Base-by-base conservation (phyloP, 1,140 invertebrate species). In the Sminthurides bifidus region DNA sequence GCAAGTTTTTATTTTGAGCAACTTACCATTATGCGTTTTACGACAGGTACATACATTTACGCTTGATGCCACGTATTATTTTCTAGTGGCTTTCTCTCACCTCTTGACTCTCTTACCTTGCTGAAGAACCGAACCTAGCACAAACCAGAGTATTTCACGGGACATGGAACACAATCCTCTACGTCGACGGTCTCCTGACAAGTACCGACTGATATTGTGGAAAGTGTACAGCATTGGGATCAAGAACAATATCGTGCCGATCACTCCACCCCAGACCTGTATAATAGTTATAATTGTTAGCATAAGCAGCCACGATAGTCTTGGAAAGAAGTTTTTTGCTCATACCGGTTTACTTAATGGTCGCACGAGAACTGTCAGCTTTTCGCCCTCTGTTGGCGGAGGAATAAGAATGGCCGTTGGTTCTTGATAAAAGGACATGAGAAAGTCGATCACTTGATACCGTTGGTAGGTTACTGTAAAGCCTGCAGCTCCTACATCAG, bases 381-480 rank as follows among this genome's bases (percentile, higher is more conserved):
- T 66, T 41, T 61, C 60, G 10, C 63, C 54, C 49, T 61, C 59
- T 1, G 40, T 49, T 17, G 68, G 68, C 10, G 67, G 49, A 10
- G 68, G 68, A 45, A 68, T 67, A 8, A 70, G 56, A 48, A 70
- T 68, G 19, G 60, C 61, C 12, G 66, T 60, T 2, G 68, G 64
- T 30, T 70, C 68, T 40, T 68, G 62, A 48, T 68, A 65, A 56
- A 72, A 74, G 4, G 72, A 63, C 10, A 68, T 60, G 1, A 70
- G 73, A 61, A 75, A 75, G 52, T 72, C 72, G 19, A 73, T 65
- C 15, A 70, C 74, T 45, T 66, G 61, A 8, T 68, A 65, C 19
- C 73, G 57, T 26, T 66, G 58, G 41, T 71, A 63, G n/a, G 70
- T 73, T 30, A 75, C 72, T 4, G 73, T 73, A 51, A 75, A 68